Evolutionary conservation across 2,113 vertebrate species (phyloP).

Genomic region (Gadus macrocephalus): DNA sequence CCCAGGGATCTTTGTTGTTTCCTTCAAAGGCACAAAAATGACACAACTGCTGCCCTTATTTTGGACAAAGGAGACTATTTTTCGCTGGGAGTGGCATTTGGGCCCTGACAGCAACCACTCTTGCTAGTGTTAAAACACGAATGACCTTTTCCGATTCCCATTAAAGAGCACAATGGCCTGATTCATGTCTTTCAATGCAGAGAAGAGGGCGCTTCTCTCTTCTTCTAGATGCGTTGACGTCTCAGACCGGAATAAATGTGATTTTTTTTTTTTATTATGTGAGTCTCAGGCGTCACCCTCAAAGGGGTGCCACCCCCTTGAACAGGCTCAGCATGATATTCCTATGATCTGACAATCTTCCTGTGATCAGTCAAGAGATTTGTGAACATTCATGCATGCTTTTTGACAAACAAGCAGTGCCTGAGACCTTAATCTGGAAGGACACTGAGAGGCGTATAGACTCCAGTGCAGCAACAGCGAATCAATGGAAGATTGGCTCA

Average conservation of each 20-base stretch:
- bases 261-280: background rate
- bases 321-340: background rate
- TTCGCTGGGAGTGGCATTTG: slow-evolving; percentile 27
- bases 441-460: background rate
- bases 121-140: slow-evolving; percentile 39
- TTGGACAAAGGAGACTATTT: slow-evolving; percentile 26
- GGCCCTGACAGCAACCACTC: slow-evolving; percentile 27
- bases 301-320: background rate
- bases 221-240: background rate
- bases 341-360: slow-evolving; percentile 1
- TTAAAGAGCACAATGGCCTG: slow-evolving; percentile 24
- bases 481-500: too few relatives aligned
- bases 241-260: background rate
- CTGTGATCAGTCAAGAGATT: background rate
- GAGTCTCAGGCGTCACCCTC: background rate
- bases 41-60: slow-evolving; percentile 26
- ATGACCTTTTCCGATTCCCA: slow-evolving; percentile 44
- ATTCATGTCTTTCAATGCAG: slow-evolving; percentile 21
- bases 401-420: too few relatives aligned
- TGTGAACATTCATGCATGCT: background rate
- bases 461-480: background rate
- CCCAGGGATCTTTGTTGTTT: slow-evolving; percentile 29
- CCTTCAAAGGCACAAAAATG: slow-evolving; percentile 37
- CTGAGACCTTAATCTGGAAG: background rate
- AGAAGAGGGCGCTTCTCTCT: background rate